Evolutionary conservation across 2,797 vertebrate genomes (phyloP), one percentile per base, ranked within the genome.

Genomic region (Kryptopterus vitreolus): DNA sequence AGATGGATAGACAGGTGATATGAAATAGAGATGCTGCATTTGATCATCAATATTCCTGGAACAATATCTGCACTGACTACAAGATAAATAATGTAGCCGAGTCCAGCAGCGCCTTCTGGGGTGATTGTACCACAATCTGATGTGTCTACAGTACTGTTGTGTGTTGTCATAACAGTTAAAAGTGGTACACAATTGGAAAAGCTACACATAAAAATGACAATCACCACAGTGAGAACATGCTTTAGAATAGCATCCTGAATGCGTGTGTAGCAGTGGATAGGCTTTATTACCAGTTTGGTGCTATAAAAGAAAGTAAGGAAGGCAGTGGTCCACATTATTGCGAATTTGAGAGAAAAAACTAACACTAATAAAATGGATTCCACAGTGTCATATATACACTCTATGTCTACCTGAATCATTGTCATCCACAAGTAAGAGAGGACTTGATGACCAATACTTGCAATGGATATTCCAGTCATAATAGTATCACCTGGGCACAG

Each of bases 271-370:
- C 92, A 93, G 29, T 77, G 88, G n/a, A 92, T 92, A 43, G 92
- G 91, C 2, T 88, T 82, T 81, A 65, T 88, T 83, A 94, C 93
- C 83, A 95, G 90, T 84, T 94, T 95, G 80, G 88, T 92, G 89
- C 92, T 93, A 84, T 93, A 94, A 89, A 92, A 94, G 50, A 94
- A 94, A 0, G 91, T 90, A 68, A 94, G 90, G 76, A 94, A 92
- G 35, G 91, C 85, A 2, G 88, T 91, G 87, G 89, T 89, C 93
- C 94, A 94, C 85, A 93, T 87, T 33, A 94, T 87, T 65, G 86
- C 89, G 87, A 92, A 93, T 85, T 93, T 94, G 50, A 92, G 75
- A 77, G 90, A 92, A 86, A 73, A 89, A 82, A 90, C 65, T 0
- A 88, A 0, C 74, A 92, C 78, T 1, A 94, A 46, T 38, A 93